Conservation (phyloP, 2,113 vertebrate species). For the Brachionichthys hirsutus region DNA sequence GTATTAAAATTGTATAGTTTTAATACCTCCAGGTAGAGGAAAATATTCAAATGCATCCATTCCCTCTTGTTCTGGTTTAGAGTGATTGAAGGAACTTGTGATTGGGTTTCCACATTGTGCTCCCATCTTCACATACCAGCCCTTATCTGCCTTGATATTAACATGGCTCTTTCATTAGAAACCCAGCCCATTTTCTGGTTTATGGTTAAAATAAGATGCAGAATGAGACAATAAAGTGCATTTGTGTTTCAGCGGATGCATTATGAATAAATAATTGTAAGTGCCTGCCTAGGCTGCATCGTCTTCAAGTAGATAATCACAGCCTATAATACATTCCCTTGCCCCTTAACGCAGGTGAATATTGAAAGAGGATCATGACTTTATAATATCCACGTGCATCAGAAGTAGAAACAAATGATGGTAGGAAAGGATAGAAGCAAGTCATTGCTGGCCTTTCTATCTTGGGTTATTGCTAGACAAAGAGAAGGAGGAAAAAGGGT, state of each 20-base stretch:
- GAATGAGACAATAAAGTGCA: constrained; percentile 92
- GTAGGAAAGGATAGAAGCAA: constrained; percentile 15
- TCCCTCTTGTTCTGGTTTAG: constrained; percentile 78
- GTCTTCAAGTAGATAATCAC: constrained; percentile 77
- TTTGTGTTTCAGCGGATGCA: constrained; percentile 85
- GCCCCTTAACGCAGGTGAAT: constrained; percentile 67
- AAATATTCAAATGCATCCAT: constrained; percentile 88
- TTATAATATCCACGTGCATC: constrained; percentile 68
- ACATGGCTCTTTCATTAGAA: constrained; percentile 93
- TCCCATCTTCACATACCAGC: constrained; percentile 82
- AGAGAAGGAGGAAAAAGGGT: neutral
- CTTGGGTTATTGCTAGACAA: constrained; percentile 26
- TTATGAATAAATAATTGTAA: constrained; percentile 93
- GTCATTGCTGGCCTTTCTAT: constrained; percentile 22
- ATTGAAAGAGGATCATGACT: constrained; percentile 75
- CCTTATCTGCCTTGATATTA: constrained; percentile 90
- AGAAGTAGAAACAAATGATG: constrained; percentile 34
- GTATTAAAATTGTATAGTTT: constrained; percentile 86
- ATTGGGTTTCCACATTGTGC: constrained; percentile 91
- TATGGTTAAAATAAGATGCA: constrained; percentile 89
- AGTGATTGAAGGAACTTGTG: constrained; percentile 96
- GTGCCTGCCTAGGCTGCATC: constrained; percentile 76
- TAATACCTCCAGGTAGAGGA: constrained; percentile 85
- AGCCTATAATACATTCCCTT: constrained; percentile 62
- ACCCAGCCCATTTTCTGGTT: constrained; percentile 84